Percentiles rank a stretch among this genome's conserved stretches.
Conservation (phyloP, 2,797 vertebrate species). For the Esox masquinongy region DNA sequence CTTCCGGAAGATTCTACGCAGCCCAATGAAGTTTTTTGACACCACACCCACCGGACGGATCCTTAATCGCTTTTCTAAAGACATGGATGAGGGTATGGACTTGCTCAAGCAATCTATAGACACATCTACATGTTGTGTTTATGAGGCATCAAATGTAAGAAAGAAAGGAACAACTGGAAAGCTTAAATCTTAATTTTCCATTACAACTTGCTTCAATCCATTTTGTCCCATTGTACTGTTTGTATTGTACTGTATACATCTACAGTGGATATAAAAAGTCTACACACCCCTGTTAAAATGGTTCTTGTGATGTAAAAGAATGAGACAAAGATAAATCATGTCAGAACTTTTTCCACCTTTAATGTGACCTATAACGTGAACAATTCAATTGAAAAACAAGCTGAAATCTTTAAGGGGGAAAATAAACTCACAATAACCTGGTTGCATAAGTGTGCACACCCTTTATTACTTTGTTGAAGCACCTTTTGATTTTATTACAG, state of each 20-base stretch:
- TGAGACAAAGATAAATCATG: no score
- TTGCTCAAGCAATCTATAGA: neutral
- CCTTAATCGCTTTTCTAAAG: constrained; percentile 91
- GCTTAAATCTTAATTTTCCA: neutral
- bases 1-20: constrained; percentile 87
- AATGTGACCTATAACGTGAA: no score
- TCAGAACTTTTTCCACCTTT: no score
- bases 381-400: no score
- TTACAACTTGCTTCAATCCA: neutral
- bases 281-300: no score
- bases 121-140: neutral
- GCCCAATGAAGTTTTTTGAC: constrained; percentile 94
- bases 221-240: neutral
- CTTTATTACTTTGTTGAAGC: no score
- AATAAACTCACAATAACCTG: no score
- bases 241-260: neutral
- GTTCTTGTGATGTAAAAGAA: no score
- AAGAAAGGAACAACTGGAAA: neutral
- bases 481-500: no score
- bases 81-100: constrained; percentile 90
- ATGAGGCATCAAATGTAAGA: neutral
- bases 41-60: constrained; percentile 86
- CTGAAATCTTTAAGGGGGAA: no score
- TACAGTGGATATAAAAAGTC: no score
- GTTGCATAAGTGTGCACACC: no score